A percentile compares a stretch with the other conserved stretches of the same genome.
phyloP scores from a whole-genome alignment of 2,113 vertebrate genomes.

The Capra hircus region DNA sequence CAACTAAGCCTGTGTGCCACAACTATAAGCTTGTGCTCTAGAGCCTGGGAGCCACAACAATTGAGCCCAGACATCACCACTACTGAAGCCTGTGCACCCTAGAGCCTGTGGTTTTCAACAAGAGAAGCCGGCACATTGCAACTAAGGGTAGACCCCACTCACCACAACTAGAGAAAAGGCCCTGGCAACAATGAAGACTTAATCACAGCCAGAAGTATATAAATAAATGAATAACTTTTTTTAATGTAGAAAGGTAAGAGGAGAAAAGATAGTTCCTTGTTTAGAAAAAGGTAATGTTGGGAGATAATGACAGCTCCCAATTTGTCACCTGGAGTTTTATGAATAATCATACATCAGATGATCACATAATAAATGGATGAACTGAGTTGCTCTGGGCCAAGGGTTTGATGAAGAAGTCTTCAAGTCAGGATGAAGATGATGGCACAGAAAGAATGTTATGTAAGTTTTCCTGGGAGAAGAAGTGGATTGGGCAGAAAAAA shows the following conservation, averaged over 20 bases:
- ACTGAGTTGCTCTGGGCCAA: neutral
- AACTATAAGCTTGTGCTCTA: neutral
- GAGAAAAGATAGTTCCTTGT: neutral
- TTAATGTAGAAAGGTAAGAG: neutral
- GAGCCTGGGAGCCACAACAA: neutral
- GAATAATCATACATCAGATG: neutral
- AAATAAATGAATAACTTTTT: neutral
- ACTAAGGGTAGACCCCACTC: neutral
- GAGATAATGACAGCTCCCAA: neutral
- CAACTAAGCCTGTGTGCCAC: neutral
- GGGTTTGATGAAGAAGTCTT: neutral
- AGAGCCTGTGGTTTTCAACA: neutral
- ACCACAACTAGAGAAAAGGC: neutral
- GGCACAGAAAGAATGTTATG: neutral
- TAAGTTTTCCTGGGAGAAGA: neutral
- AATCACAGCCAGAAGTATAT: neutral
- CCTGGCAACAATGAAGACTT: neutral
- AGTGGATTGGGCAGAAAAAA: neutral
- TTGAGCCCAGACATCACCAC: neutral
- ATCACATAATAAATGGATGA: neutral
- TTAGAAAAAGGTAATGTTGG: neutral
- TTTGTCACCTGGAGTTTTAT: neutral
- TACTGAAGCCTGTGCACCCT: neutral
- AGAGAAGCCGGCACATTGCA: neutral
- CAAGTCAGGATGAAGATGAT: neutral